phyloP scores from a whole-genome alignment of 2,113 vertebrate species.

The Sitta europaea region DNA sequence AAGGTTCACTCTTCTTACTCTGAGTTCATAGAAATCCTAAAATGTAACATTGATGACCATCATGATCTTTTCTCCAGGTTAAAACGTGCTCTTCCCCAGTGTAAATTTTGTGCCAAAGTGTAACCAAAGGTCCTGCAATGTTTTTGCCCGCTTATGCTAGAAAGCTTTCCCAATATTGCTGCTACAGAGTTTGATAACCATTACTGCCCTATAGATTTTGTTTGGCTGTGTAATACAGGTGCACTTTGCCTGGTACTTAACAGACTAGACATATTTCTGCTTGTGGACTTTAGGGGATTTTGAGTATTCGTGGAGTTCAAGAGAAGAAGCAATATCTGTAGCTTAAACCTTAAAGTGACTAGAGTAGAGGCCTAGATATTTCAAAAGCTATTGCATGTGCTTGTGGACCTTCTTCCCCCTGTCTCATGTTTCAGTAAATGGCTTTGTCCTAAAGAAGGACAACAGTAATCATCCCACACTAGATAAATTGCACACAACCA shows the following conservation, averaged over 20 bases:
- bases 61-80: neutral
- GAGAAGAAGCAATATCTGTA: neutral
- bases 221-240: neutral
- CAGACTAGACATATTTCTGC: neutral
- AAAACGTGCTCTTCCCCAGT: neutral
- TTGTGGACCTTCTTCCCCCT: neutral
- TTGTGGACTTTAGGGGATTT: neutral
- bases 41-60: neutral
- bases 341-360: neutral
- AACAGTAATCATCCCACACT: neutral
- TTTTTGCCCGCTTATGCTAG: neutral
- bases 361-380: neutral
- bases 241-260: no score
- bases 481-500: neutral
- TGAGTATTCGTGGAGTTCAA: neutral
- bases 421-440: neutral
- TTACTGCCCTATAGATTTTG: neutral
- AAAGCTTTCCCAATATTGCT: neutral
- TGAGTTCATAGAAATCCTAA: neutral
- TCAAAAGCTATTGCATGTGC: neutral
- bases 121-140: neutral
- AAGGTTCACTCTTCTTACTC: neutral
- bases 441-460: neutral
- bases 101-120: neutral
- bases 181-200: neutral